Conservation (phyloP, 2,797 vertebrate genomes). For the Pipistrellus pygmaeus region DNA sequence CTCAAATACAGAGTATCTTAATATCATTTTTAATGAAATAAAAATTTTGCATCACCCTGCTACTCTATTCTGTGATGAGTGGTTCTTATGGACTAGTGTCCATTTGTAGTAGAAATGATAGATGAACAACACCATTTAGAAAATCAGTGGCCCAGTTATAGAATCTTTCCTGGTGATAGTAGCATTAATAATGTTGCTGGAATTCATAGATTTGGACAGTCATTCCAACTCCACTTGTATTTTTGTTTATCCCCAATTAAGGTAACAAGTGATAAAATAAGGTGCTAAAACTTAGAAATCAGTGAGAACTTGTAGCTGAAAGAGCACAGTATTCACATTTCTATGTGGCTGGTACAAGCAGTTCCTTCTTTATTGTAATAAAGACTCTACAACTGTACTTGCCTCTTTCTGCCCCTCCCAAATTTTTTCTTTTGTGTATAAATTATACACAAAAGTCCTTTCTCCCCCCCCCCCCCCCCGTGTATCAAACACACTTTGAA, state of each 20-base stretch:
- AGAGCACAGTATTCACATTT: constrained; percentile 83
- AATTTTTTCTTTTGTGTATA: constrained; percentile 88
- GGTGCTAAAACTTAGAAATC: constrained; percentile 75
- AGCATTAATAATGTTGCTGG: background rate
- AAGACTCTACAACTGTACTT: constrained; percentile 83
- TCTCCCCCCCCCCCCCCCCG: constrained; percentile 82
- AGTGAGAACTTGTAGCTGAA: constrained; percentile 83
- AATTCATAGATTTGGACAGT: constrained; percentile 73
- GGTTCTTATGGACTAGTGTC: constrained; percentile 5
- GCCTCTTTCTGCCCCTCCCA: constrained; percentile 77
- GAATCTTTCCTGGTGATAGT: constrained; percentile 22
- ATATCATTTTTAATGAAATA: constrained; percentile 43
- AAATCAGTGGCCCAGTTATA: background rate
- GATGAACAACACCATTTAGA: constrained; percentile 16
- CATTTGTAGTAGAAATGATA: constrained; percentile 50
- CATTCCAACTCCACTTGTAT: constrained; percentile 66
- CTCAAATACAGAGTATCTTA: constrained; percentile 31
- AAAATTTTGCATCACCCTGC: constrained; percentile 58
- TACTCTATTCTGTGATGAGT: constrained; percentile 12
- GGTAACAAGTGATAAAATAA: constrained; percentile 43
- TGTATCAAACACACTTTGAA: constrained; percentile 91
- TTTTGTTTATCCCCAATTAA: constrained; percentile 71
- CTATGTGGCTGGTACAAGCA: constrained; percentile 83
- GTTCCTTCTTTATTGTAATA: constrained; percentile 85
- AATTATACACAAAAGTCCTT: constrained; percentile 88